Percentiles rank a stretch among this genome's conserved stretches.
Evolutionary conservation across 1,140 invertebrate genomes (phyloP).

Genomic region (Orius insidiosus): DNA sequence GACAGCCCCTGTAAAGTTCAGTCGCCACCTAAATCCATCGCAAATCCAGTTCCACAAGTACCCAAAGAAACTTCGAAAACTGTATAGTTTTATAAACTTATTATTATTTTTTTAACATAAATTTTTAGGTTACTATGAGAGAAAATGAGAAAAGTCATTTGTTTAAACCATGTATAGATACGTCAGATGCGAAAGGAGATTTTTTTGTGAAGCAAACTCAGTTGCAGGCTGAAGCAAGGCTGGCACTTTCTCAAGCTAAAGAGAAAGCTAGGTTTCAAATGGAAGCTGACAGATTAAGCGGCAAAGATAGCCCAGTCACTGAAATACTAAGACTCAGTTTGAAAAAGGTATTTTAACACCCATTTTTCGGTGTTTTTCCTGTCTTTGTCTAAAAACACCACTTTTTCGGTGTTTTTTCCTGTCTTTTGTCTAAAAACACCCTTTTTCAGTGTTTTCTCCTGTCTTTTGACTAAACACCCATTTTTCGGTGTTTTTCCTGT

Average conservation of each 20-base stretch:
- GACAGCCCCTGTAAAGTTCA: constrained; percentile 33
- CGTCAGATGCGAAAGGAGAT: constrained; percentile 38
- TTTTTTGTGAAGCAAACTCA: constrained; percentile 65
- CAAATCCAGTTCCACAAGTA: too few species aligned
- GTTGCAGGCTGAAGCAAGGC: constrained; percentile 73
- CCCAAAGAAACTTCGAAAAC: not conserved
- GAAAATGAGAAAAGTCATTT: not conserved
- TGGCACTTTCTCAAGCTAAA: constrained; percentile 76
- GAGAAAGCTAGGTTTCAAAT: constrained; percentile 87
- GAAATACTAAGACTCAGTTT: constrained; percentile 62
- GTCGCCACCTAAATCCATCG: too few species aligned
- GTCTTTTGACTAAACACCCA: too few species aligned
- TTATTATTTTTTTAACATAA: not conserved
- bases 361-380: too few species aligned
- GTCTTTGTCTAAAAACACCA: too few species aligned
- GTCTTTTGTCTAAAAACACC: too few species aligned
- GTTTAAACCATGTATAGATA: not conserved
- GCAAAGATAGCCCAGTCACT: constrained; percentile 67
- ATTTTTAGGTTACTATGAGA: constrained; percentile 1
- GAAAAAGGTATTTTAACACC: too few species aligned
- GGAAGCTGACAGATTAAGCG: constrained; percentile 67
- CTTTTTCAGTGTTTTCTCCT: too few species aligned
- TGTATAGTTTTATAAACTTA: not conserved
- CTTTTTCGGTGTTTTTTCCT: too few species aligned
- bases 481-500: too few species aligned